Conservation (phyloP, 2,113 vertebrate species). For the Cathartes aura region DNA sequence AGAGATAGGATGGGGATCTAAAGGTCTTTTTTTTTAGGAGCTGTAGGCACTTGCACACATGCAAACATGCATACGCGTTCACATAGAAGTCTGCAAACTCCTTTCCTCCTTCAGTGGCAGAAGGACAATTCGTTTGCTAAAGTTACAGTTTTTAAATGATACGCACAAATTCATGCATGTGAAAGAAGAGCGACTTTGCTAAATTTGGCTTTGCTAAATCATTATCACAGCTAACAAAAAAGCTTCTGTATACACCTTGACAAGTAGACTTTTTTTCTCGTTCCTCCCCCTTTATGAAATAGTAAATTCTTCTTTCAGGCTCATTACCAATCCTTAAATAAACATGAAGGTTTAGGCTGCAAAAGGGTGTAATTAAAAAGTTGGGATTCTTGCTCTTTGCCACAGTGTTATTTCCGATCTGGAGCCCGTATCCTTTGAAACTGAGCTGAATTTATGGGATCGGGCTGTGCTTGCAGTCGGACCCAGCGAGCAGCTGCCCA, state of each 20-base stretch:
- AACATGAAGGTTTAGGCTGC: slow-evolving; percentile 46
- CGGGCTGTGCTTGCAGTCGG: background rate
- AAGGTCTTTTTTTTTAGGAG: slow-evolving; percentile 23
- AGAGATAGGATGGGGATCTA: slow-evolving; percentile 37
- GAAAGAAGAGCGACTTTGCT: background rate
- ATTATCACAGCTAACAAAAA: background rate
- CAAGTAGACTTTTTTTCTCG: background rate
- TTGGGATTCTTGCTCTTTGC: slow-evolving; percentile 33
- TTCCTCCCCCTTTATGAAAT: slow-evolving; percentile 6
- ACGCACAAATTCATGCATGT: background rate
- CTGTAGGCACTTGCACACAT: background rate
- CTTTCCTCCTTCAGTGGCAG: background rate
- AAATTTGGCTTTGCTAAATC: background rate
- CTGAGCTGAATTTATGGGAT: background rate
- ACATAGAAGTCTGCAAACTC: background rate
- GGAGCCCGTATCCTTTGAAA: slow-evolving; percentile 25
- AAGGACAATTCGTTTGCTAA: background rate
- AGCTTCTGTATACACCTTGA: background rate
- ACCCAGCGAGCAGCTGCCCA: background rate
- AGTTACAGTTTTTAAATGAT: slow-evolving; percentile 2
- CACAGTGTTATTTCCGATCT: slow-evolving; percentile 36
- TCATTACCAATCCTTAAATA: slow-evolving; percentile 55
- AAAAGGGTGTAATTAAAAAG: slow-evolving; percentile 45
- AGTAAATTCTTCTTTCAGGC: slow-evolving; percentile 21
- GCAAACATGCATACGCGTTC: rapidly evolving